Base-by-base conservation (phyloP, 53 echinoderm and acorn worm species). In the Crossaster papposus region DNA sequence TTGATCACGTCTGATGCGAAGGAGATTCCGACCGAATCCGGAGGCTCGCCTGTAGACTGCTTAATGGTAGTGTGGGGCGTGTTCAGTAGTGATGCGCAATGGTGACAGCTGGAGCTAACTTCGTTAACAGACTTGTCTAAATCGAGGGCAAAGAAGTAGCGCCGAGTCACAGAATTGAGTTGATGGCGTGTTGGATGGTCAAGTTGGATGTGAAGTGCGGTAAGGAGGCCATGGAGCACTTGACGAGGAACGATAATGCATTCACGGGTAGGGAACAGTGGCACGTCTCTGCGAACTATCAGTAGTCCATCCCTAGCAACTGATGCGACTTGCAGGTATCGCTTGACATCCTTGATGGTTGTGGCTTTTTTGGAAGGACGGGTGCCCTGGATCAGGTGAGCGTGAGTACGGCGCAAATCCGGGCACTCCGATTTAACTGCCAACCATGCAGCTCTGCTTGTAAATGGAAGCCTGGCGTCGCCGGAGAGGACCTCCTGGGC, bases 271-370 rank as follows among this genome's bases (percentile, higher is more conserved):
- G 81, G 79, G 0, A 51, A 35, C 23, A 96, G 83, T 2, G 94
- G 89, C 4, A 79, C 36, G 6, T 93, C 81, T 0, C 82, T 51
- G 9, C 89, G 88, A 2, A 93, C 92, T 11, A 94, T 79, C 14
- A 96, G 83, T 28, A 96, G 90, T 24, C 93, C 93, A 90, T 96
- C 96, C n/a, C 54, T 75, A 15, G 94, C 90, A n/a, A 96, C 78
- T 32, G 90, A 52, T 2, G 89, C 54, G 14, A 94, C 90, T 2
- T 80, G 80, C 54, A 94, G 94, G 38, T 94, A 93, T 20, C 91
- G 79, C 79, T 96, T 94, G 36, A 96, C 93, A 71, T 94, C 94
- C 32, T 74, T 86, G 36, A 91, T 89, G 82, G 91, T 90, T 13
- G 93, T 95, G 11, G 91, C 51, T 29, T 90, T 87, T n/a, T n/a